Percentiles rank a stretch among this genome's conserved stretches.
Conservation (phyloP, 2,888 invertebrate genomes). For the Alviniconcha strummeri region DNA sequence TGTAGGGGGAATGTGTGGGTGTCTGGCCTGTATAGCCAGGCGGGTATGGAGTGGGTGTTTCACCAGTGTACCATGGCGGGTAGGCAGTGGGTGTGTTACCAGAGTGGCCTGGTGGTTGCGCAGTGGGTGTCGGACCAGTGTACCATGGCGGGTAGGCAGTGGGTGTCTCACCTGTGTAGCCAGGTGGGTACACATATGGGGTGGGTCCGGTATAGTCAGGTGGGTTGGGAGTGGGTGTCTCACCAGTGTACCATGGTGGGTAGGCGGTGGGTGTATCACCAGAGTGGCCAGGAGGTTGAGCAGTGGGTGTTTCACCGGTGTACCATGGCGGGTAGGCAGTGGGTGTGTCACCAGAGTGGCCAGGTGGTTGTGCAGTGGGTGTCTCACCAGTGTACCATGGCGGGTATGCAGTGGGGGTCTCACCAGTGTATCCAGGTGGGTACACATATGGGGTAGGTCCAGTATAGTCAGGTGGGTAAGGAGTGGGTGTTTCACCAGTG, state of each 20-base stretch:
- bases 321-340: conserved; percentile 1
- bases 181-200: background rate
- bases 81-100: background rate
- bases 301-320: background rate
- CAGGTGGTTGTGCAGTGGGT: background rate
- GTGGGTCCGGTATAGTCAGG: background rate
- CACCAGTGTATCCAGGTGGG: background rate
- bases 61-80: background rate
- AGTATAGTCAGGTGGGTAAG: background rate
- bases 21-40: conserved; percentile 15
- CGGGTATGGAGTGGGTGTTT: conserved; percentile 15
- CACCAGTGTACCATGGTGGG: conserved; percentile 1
- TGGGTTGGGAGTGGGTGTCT: background rate
- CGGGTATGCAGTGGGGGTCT: background rate
- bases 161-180: background rate
- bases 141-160: conserved; percentile 3
- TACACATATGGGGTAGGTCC: background rate
- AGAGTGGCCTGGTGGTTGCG: background rate
- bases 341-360: background rate
- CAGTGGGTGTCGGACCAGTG: background rate
- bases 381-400: background rate
- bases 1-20: conserved; percentile 5
- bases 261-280: background rate
- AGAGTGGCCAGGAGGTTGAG: background rate
- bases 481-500: background rate